Evolutionary conservation across 1,140 invertebrate genomes (phyloP).

Genomic region (Dryas iulia): DNA sequence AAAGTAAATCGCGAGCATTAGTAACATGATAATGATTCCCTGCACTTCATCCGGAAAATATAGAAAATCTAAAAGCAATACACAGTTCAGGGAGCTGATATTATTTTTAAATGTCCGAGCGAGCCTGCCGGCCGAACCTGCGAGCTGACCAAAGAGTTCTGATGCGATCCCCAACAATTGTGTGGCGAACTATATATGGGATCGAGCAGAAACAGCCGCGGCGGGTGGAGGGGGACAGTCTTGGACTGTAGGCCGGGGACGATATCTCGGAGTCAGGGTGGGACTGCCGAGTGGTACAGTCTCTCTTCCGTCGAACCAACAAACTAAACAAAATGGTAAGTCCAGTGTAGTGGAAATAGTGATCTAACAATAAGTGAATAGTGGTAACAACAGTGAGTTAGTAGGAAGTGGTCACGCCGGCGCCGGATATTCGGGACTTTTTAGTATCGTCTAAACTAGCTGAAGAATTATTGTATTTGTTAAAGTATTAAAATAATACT

Average conservation of each 20-base stretch:
- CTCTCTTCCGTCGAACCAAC: constrained; percentile 72
- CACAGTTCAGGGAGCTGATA: constrained; percentile 18
- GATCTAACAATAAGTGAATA: constrained; percentile 36
- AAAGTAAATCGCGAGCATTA: neutral
- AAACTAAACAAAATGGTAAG: constrained; percentile 74
- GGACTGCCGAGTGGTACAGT: constrained; percentile 74
- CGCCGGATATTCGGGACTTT: neutral
- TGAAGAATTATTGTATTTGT: too few relatives aligned
- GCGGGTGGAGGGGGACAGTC: constrained; percentile 41
- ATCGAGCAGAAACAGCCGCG: constrained; percentile 41
- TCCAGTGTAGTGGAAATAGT: constrained; percentile 44
- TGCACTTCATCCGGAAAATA: neutral
- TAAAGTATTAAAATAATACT: too few relatives aligned
- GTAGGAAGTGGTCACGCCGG: neutral
- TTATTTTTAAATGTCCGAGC: constrained; percentile 30
- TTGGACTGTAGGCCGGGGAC: constrained; percentile 47
- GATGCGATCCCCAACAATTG: constrained; percentile 43
- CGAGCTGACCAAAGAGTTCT: constrained; percentile 42
- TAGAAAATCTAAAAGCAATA: neutral
- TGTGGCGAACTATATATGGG: constrained; percentile 74
- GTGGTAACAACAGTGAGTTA: neutral
- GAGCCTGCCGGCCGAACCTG: constrained; percentile 14
- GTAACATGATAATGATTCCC: neutral
- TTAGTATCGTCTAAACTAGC: neutral
- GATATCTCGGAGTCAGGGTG: constrained; percentile 73